These are phyloP conservation scores for Monoplex corrugatus DNA, from an alignment of 2,888 invertebrate species.

Conservation along the genomic window DNA sequence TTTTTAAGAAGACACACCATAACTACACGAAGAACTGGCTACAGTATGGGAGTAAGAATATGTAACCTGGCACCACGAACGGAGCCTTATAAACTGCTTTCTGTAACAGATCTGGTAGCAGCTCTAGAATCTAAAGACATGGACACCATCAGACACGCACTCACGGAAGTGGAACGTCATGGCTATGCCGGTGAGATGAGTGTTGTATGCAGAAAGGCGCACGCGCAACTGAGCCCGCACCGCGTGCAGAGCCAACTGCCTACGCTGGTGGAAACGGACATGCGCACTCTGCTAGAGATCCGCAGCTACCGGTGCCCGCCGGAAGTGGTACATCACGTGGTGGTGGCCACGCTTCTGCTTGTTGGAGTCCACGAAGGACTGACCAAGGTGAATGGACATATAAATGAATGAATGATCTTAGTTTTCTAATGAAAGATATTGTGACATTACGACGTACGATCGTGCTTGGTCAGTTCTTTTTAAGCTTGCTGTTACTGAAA, in stretches of 20 bases:
- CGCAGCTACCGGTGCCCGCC: conserved; percentile 52
- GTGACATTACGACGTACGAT: too few relatives aligned
- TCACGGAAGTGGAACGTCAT: conserved; percentile 37
- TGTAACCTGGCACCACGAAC: too few relatives aligned
- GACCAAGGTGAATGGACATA: conserved; percentile 44
- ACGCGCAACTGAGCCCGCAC: conserved; percentile 3
- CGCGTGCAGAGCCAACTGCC: background rate
- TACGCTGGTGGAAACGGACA: conserved; percentile 37
- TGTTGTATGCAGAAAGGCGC: conserved; percentile 35
- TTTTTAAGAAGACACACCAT: too few relatives aligned
- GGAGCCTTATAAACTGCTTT: too few relatives aligned
- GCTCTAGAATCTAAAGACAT: conserved; percentile 7
- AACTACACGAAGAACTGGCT: too few relatives aligned
- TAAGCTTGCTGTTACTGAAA: too few relatives aligned
- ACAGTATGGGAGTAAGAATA: too few relatives aligned
- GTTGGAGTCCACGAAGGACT: conserved; percentile 47
- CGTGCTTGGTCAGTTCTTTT: too few relatives aligned
- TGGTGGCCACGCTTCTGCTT: conserved; percentile 43
- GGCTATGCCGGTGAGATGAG: conserved; percentile 39
- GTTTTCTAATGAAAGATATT: too few relatives aligned
- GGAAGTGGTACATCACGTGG: conserved; percentile 50
- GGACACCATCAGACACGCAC: background rate
- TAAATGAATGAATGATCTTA: too few relatives aligned
- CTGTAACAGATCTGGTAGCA: background rate
- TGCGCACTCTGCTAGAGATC: conserved; percentile 52